Base-by-base conservation (phyloP, 2,797 vertebrate species). In the Sebastes taczanowskii region DNA sequence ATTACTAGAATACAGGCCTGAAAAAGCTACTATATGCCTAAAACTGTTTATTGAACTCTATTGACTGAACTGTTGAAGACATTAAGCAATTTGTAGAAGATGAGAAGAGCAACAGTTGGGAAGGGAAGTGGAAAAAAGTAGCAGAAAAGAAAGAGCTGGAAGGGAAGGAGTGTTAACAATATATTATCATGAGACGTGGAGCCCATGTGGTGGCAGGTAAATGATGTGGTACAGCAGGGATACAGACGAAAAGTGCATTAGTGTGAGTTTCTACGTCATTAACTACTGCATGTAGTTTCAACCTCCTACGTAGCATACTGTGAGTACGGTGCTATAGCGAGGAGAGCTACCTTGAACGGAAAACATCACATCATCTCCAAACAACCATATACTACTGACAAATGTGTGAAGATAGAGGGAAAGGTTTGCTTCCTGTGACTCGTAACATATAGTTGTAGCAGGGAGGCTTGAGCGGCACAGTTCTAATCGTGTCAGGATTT, bases 241-340 rank as follows among this genome's bases (percentile, higher is more conserved):
- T 29, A 56, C 11, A 59, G 25, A 69, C 81, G 42, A 79, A 89
- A 88, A 81, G 81, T 80, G 86, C 77, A 60, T 88, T 46, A 73
- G 64, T 83, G 84, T 86, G 85, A 86, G 62, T 89, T 86, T 83
- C 78, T 88, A 88, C 69, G 78, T 85, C 80, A 84, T 86, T 75
- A 89, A 78, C 83, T 82, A 87, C 73, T 59, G 42, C 34, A 66
- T 74, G 52, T 65, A 62, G 67, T 29, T 16, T 77, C 62, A 61
- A 22, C 58, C 27, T 68, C 61, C 69, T 78, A 62, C 11, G 27
- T 55, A 59, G 38, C 22, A 32, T 14, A 49, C 62, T 69, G 56
- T 86, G 55, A 63, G 72, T 46, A 20, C 30, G 6, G 34, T 49
- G 66, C 62, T 46, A 46, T 70, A 71, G 35, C 23, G 65, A 58